Percentiles rank a stretch among this genome's conserved stretches.
phyloP scores from a whole-genome alignment of 1,140 invertebrate genomes.

The Gryllus bimaculatus region DNA sequence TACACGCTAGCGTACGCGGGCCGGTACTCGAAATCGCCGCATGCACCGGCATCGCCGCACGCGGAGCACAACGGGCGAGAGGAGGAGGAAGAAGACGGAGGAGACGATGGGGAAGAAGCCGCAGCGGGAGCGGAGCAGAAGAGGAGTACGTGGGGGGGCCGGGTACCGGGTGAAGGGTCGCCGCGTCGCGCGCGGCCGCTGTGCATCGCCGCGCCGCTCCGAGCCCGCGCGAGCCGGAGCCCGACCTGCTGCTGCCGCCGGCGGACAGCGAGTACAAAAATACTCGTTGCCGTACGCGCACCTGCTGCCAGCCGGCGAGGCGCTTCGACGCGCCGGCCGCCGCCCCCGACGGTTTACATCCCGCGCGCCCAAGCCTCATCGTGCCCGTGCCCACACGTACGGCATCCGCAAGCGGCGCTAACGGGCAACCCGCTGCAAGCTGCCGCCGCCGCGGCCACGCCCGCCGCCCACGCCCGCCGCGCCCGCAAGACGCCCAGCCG shows the following conservation, averaged over 20 bases:
- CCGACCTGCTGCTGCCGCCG: too few species aligned
- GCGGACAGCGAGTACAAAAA: slow-evolving; percentile 2
- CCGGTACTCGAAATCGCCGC: neutral
- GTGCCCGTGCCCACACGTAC: slow-evolving; percentile 79
- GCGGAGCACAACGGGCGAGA: neutral
- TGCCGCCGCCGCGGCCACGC: slow-evolving; percentile 22
- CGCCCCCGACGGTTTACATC: slow-evolving; percentile 59
- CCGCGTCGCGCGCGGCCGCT: neutral
- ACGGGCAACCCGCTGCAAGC: slow-evolving; percentile 55
- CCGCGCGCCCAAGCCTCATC: slow-evolving; percentile 72
- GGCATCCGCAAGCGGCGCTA: slow-evolving; percentile 59
- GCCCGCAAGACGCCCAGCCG: neutral
- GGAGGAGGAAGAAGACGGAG: neutral
- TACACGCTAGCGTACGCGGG: neutral
- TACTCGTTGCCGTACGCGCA: slow-evolving; percentile 13
- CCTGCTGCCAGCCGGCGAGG: neutral
- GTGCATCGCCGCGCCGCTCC: too few species aligned
- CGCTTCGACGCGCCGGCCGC: slow-evolving; percentile 26
- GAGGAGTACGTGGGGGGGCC: neutral
- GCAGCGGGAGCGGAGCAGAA: neutral
- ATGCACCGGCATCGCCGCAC: neutral
- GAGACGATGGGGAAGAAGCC: neutral
- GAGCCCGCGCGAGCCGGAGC: neutral
- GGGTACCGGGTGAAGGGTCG: neutral
- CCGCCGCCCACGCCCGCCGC: neutral